Conservation (phyloP, 2,888 invertebrate genomes). For the Drosophila buzzatii region DNA sequence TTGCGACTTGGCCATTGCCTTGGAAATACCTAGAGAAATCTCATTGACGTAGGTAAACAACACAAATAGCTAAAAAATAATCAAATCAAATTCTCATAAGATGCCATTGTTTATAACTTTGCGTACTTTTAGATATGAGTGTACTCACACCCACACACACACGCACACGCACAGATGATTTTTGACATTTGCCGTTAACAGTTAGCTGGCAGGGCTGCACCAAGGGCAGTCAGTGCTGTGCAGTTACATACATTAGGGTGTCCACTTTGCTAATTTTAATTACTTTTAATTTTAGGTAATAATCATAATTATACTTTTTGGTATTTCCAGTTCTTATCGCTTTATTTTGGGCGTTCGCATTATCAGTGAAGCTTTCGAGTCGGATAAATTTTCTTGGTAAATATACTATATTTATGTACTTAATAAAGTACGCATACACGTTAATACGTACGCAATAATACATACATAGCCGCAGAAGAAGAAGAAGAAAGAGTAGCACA, state of each 20-base stretch:
- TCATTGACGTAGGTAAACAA: conserved; percentile 69
- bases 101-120: conserved; percentile 44
- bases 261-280: neutral
- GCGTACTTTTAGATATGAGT: neutral
- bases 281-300: neutral
- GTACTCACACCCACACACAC: neutral
- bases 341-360: conserved; percentile 11
- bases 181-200: neutral
- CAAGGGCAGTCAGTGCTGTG: neutral
- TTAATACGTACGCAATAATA: conserved; percentile 26
- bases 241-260: neutral
- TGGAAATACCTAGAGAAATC: conserved; percentile 52
- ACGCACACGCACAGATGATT: neutral
- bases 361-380: conserved; percentile 22
- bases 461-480: conserved; percentile 18
- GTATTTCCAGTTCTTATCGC: conserved; percentile 27
- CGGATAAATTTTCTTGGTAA: conserved; percentile 18
- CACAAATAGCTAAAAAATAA: conserved; percentile 43
- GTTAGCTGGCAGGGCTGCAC: neutral
- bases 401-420: conserved; percentile 1
- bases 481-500: neutral
- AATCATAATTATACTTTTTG: neutral
- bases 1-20: conserved; percentile 29
- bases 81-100: conserved; percentile 52
- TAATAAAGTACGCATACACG: neutral